Percentiles rank a stretch among this genome's conserved stretches.
Evolutionary conservation across 2,888 invertebrate genomes (phyloP).

Genomic region (Catocala fraxini): DNA sequence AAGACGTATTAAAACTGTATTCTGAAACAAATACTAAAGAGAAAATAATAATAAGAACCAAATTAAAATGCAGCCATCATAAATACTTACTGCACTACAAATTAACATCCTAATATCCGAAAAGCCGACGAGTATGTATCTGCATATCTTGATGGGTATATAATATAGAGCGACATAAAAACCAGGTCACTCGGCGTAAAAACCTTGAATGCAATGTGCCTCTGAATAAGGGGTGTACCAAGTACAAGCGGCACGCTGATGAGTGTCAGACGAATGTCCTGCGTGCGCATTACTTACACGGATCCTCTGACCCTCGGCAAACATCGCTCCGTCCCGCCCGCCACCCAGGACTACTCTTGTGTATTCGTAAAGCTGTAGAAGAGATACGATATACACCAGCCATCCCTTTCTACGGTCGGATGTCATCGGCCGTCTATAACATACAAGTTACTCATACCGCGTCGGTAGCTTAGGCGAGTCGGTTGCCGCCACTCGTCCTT

Average conservation of each 20-base stretch:
- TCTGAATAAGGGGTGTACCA: constrained; percentile 28
- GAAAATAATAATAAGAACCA: no score
- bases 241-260: constrained; percentile 30
- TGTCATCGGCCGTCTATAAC: constrained; percentile 80
- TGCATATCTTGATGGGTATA: no score
- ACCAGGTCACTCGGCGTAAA: constrained; percentile 24
- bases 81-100: no score
- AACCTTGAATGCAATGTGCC: constrained; percentile 31
- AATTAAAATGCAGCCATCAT: no score
- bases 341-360: constrained; percentile 51
- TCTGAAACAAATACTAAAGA: no score
- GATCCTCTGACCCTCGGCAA: constrained; percentile 64
- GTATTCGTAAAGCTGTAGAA: constrained; percentile 50
- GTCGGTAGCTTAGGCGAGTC: constrained; percentile 76
- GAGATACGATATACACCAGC: constrained; percentile 46
- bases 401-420: constrained; percentile 65
- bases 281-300: constrained; percentile 74
- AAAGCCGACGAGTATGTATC: no score
- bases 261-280: constrained; percentile 58
- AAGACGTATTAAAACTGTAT: no score
- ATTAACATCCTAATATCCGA: no score
- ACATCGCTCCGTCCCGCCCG: constrained; percentile 61
- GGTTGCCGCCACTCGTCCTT: constrained; percentile 77
- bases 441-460: constrained; percentile 76
- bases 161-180: constrained; percentile 11